A percentile compares a stretch with the other conserved stretches of the same genome.
Conservation (phyloP, 2,888 invertebrate species). For the Gymnoscelis rufifasciata region DNA sequence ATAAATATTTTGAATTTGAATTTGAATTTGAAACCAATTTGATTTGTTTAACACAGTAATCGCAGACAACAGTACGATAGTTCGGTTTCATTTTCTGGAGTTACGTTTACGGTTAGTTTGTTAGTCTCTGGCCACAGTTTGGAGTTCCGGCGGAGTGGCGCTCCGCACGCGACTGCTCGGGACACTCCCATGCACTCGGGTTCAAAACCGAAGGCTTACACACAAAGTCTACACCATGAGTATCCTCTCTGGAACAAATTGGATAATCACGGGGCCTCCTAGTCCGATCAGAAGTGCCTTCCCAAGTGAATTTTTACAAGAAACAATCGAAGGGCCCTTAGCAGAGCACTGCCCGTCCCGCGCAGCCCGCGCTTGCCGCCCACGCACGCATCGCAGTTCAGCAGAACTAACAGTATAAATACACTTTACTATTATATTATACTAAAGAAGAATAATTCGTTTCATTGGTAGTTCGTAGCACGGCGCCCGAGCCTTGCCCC, state of each 20-base stretch:
- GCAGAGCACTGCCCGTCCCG: constrained; percentile 85
- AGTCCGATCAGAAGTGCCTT: constrained; percentile 98
- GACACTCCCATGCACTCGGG: constrained; percentile 86
- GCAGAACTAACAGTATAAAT: constrained; percentile 68
- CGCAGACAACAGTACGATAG: constrained; percentile 20
- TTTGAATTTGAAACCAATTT: too few relatives aligned
- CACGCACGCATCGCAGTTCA: constrained; percentile 56
- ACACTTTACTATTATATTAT: constrained; percentile 72
- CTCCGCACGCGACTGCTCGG: constrained; percentile 57
- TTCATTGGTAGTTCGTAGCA: constrained; percentile 78
- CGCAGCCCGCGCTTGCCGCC: constrained; percentile 53
- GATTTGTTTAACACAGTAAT: constrained; percentile 20
- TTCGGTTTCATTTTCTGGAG: constrained; percentile 25
- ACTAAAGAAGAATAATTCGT: constrained; percentile 79
- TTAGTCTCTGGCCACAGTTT: constrained; percentile 32
- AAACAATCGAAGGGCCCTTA: constrained; percentile 90
- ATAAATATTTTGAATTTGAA: too few relatives aligned
- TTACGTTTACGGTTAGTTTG: constrained; percentile 19
- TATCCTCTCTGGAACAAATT: constrained; percentile 38
- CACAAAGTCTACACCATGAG: constrained; percentile 33
- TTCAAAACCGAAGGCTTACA: constrained; percentile 88
- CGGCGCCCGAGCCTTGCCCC: constrained; percentile 45
- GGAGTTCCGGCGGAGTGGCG: constrained; percentile 39
- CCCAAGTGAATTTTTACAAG: constrained; percentile 87
- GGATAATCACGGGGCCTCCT: constrained; percentile 90